phyloP scores from a whole-genome alignment of 2,888 invertebrate species.

The Drosophila sordidapex region DNA sequence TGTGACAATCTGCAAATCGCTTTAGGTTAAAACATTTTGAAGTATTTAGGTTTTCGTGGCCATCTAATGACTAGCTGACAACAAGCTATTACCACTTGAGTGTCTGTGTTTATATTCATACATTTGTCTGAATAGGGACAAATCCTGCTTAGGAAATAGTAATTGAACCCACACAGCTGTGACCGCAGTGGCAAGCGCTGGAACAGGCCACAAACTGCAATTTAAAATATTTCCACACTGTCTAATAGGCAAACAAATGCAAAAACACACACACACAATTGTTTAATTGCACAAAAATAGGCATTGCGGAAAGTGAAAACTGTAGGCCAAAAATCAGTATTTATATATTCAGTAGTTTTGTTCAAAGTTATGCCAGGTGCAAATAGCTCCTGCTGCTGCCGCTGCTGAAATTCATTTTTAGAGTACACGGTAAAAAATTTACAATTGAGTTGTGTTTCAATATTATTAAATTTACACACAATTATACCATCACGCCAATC shows the following conservation, averaged over 20 bases:
- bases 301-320: background rate
- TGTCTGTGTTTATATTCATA: background rate
- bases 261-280: background rate
- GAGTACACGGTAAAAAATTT: background rate
- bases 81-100: conserved; percentile 6
- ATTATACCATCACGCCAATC: too few species aligned
- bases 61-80: conserved; percentile 10
- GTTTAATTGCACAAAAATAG: conserved; percentile 4
- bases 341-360: conserved; percentile 19
- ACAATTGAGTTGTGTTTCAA: background rate
- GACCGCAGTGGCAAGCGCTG: conserved; percentile 29
- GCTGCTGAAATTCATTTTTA: background rate
- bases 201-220: conserved; percentile 36
- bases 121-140: background rate
- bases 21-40: conserved; percentile 2
- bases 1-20: conserved; percentile 16
- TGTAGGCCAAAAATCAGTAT: background rate
- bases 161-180: conserved; percentile 6
- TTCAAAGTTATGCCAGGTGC: conserved; percentile 16
- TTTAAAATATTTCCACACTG: conserved; percentile 36
- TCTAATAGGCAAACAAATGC: conserved; percentile 7
- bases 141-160: background rate
- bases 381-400: background rate
- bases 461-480: too few species aligned
- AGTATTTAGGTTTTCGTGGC: conserved; percentile 5